These are phyloP conservation scores for Acridotheres tristis DNA, from an alignment of 2,797 vertebrate species.

Conservation along the genomic window DNA sequence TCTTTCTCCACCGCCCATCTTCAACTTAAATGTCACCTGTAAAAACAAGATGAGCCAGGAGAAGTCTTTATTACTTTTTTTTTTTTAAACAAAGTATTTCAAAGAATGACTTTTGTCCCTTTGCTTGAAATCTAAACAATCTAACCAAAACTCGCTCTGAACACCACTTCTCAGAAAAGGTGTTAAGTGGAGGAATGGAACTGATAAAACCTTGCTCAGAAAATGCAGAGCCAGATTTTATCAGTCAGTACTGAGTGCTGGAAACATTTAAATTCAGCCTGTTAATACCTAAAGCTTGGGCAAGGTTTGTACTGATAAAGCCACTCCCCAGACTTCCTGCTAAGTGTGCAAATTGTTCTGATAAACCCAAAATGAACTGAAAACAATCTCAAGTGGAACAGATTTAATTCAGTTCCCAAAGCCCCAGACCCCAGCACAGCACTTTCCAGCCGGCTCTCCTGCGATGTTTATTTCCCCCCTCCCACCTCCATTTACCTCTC, in stretches of 20 bases:
- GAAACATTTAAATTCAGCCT: not conserved
- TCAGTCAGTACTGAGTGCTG: not conserved
- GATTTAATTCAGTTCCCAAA: not conserved
- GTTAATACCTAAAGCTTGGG: not conserved
- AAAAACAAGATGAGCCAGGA: not conserved
- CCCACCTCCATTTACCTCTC: slow-evolving; percentile 83
- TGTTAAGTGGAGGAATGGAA: not conserved
- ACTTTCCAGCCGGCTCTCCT: not conserved
- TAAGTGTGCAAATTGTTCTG: not conserved
- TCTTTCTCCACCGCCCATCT: slow-evolving; percentile 96
- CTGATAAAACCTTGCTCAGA: not conserved
- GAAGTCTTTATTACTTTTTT: not conserved
- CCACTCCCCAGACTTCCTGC: not conserved
- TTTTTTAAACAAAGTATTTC: not conserved
- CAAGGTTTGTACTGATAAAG: not conserved
- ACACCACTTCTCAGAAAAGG: not conserved
- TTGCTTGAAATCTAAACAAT: too few species aligned
- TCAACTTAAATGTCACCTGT: slow-evolving; percentile 91
- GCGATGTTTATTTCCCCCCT: fast-evolving
- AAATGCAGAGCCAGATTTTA: not conserved
- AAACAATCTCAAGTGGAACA: not conserved
- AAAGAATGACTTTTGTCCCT: not conserved
- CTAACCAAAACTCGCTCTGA: not conserved
- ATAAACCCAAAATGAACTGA: not conserved
- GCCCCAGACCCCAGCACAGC: not conserved